Conservation (phyloP, 2,113 vertebrate genomes). For the Acanthochromis polyacanthus region DNA sequence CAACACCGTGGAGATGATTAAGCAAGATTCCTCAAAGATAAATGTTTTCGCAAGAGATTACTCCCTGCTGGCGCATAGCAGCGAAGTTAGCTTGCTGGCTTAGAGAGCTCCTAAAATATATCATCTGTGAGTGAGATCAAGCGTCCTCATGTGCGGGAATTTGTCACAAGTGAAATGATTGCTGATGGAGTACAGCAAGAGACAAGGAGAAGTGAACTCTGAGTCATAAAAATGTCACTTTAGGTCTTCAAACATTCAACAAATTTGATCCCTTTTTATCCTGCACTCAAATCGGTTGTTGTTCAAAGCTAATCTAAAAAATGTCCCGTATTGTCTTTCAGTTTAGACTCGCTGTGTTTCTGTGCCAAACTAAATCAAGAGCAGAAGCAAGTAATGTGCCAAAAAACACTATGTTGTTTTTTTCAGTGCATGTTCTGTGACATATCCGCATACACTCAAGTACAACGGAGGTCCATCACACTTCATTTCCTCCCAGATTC, state of each 20-base stretch:
- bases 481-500: conserved; percentile 71
- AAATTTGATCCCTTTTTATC: conserved; percentile 35
- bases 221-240: conserved; percentile 29
- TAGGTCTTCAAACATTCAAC: conserved; percentile 26
- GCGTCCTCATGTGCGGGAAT: conserved; percentile 45
- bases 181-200: conserved; percentile 26
- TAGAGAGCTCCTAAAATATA: conserved; percentile 53
- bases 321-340: conserved; percentile 35
- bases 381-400: conserved; percentile 32
- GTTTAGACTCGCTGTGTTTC: conserved; percentile 32
- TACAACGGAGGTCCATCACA: conserved; percentile 61
- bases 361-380: conserved; percentile 52
- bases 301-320: conserved; percentile 43
- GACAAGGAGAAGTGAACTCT: conserved; percentile 26
- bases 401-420: background rate
- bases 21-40: conserved; percentile 79
- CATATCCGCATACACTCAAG: conserved; percentile 44
- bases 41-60: conserved; percentile 78
- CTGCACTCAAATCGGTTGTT: conserved; percentile 33
- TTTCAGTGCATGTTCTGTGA: conserved; percentile 19
- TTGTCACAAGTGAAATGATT: conserved; percentile 41
- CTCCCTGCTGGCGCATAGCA: conserved; percentile 63
- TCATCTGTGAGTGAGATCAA: conserved; percentile 53
- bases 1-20: conserved; percentile 78
- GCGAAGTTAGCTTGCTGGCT: conserved; percentile 55